Base-by-base conservation (phyloP, 2,888 invertebrate genomes). In the Standfussiana lucernea region DNA sequence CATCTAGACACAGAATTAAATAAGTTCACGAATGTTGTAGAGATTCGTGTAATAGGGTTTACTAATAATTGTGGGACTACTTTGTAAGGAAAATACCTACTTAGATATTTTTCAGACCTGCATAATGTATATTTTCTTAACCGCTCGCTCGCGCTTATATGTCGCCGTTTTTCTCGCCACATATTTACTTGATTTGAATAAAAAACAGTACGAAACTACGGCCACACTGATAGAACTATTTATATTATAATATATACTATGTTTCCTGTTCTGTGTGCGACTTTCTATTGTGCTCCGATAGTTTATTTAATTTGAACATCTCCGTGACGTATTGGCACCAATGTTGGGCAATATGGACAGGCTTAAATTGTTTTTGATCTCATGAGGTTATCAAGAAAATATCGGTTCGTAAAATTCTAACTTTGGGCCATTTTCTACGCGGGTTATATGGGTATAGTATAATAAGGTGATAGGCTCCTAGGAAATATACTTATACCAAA, bases 281-380 rank as follows among this genome's bases (percentile, higher is more conserved):
- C 92, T 92, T 92, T 92, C 92, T 92, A 89, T 92, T 91, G 89
- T 92, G 86, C 80, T 78, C 21, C 35, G 67, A 62, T 87, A 77
- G 82, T 84, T 83, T 82, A 86, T 82, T 89, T 83, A 86, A 88
- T 89, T 89, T 87, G 84, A 83, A 79, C 75, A 77, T 76, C 72
- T 77, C 50, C 18, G 72, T 73, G 79, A 40, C 35, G 15, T 72
- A 65, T 84, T 84, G 72, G 82, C 28, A 13, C 86, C 75, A 82
- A 75, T 47, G 28, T 83, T 84, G 74, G 76, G 15, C 65, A 56
- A 53, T 59, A 50, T 69, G 35, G 50, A 8, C 28, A 40, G 32
- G 59, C 4, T 53, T 35, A 64, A 50, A 70, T 50, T 28, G 32
- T 15, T 40, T 50, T 37, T 59, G 64, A 40, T 24, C 35, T 50